A percentile compares a stretch with the other conserved stretches of the same genome.
Evolutionary conservation across 2,888 invertebrate species (phyloP).

Genomic region (Neuroscelio doddi): DNA sequence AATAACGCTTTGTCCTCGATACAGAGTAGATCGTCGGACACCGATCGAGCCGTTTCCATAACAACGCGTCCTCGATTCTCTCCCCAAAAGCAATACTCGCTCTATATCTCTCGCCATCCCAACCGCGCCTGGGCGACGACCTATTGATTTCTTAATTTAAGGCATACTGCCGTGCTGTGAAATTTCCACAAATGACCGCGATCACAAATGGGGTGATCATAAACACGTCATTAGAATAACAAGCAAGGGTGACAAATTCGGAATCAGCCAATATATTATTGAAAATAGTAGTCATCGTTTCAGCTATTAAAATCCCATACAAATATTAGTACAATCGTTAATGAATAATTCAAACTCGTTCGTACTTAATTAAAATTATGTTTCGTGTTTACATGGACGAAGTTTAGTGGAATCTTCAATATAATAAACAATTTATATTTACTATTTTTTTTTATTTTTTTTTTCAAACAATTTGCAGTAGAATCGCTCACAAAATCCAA

Average conservation of each 20-base stretch:
- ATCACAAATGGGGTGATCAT: conserved; percentile 37
- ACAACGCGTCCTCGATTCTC: conserved; percentile 50
- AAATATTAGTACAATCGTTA: too few relatives aligned
- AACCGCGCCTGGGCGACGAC: conserved; percentile 46
- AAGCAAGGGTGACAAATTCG: conserved; percentile 1
- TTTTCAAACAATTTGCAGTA: too few relatives aligned
- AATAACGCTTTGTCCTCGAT: conserved; percentile 49
- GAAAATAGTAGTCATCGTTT: too few relatives aligned
- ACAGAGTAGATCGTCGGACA: conserved; percentile 48
- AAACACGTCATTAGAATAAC: conserved; percentile 32
- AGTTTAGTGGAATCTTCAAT: too few relatives aligned
- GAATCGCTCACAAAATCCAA: too few relatives aligned
- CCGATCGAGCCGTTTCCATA: conserved; percentile 49
- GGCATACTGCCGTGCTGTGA: conserved; percentile 25
- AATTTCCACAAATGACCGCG: conserved; percentile 31
- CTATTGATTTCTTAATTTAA: conserved; percentile 48
- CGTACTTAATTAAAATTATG: too few relatives aligned
- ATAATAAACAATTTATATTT: too few relatives aligned
- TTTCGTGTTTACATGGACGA: too few relatives aligned
- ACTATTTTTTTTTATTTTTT: too few relatives aligned
- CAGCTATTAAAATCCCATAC: too few relatives aligned
- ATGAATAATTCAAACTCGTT: too few relatives aligned
- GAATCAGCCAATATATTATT: too few relatives aligned
- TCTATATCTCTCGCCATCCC: conserved; percentile 47
- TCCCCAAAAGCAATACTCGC: conserved; percentile 49